Conservation (phyloP, 2,888 invertebrate species). For the Geotrupes spiniger region DNA sequence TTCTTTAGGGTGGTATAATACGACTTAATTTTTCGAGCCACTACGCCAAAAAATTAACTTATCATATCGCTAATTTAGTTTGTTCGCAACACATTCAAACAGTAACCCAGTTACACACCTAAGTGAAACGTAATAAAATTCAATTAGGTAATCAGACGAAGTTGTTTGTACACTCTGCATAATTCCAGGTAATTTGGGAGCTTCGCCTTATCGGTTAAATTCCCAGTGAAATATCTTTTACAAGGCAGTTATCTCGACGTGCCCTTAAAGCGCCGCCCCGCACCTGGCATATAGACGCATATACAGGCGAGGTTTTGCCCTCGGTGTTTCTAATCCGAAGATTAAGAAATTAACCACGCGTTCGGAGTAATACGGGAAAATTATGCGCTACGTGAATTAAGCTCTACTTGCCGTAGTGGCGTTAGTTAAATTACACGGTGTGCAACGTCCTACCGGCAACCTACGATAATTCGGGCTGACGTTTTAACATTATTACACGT, state of each 20-base stretch:
- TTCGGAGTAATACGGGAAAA: constrained; percentile 12
- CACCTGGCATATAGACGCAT: not conserved
- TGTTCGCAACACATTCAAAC: too few species aligned
- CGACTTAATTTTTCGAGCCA: too few species aligned
- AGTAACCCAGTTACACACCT: too few species aligned
- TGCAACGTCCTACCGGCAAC: constrained; percentile 6
- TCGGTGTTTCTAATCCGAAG: constrained; percentile 9
- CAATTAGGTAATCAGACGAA: too few species aligned
- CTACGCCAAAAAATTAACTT: too few species aligned
- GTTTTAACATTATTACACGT: constrained; percentile 14
- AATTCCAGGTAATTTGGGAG: too few species aligned
- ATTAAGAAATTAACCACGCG: constrained; percentile 18
- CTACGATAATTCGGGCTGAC: constrained; percentile 16
- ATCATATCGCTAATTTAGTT: too few species aligned
- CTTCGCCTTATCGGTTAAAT: too few species aligned
- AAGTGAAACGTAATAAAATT: too few species aligned
- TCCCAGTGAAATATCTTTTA: constrained; percentile 2
- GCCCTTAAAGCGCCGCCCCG: not conserved
- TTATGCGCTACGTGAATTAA: constrained; percentile 11
- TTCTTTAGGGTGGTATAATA: too few species aligned
- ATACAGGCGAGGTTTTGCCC: not conserved
- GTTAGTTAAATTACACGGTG: constrained; percentile 13
- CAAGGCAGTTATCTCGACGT: not conserved
- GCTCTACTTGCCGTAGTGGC: constrained; percentile 5
- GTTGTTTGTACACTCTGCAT: too few species aligned